Evolutionary conservation across 2,797 vertebrate species (phyloP), one percentile per base, ranked within the genome.

Genomic region (Thunnus albacares): DNA sequence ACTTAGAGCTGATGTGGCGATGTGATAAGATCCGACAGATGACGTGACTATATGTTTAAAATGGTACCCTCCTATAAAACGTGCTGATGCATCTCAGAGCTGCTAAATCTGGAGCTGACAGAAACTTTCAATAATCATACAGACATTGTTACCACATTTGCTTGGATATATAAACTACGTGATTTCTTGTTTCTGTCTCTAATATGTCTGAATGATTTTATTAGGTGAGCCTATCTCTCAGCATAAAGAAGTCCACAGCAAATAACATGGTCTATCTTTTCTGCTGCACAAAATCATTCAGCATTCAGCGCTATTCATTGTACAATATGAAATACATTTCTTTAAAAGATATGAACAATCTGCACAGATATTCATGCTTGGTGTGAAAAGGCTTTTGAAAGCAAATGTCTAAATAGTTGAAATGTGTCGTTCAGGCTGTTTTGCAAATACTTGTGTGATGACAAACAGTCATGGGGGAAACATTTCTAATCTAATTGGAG

Each of bases 401-500:
- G 71, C 63, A 65, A 77, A 73, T 45, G 47, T 71, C 47, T n/a
- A 71, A 77, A 77, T 62, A 72, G 55, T 56, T 75, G 57, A 78
- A 87, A 71, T 75, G 76, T 4, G 24, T 77, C 55, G 79, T 83
- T 84, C 35, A 51, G 28, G 49, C 51, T 56, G 47, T 87, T 89
- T 75, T 74, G 64, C 66, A 82, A 83, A 89, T 87, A 79, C 67
- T 70, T 87, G 41, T 22, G 66, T 52, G 58, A 77, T 85, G 87
- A 88, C 74, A 70, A 79, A 81, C 78, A 74, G 56, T 78, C 79
- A 72, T 55, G 17, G 52, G 70, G 73, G 79, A 79, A 80, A 87
- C 67, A 78, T 75, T 75, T 88, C 75, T 86, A 51, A 58, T 77
- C 81, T 78, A 90, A 90, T 79, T 85, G 53, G 73, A 38, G 65